Conservation (phyloP, 2,888 invertebrate genomes). For the Parthenolecanium corni region DNA sequence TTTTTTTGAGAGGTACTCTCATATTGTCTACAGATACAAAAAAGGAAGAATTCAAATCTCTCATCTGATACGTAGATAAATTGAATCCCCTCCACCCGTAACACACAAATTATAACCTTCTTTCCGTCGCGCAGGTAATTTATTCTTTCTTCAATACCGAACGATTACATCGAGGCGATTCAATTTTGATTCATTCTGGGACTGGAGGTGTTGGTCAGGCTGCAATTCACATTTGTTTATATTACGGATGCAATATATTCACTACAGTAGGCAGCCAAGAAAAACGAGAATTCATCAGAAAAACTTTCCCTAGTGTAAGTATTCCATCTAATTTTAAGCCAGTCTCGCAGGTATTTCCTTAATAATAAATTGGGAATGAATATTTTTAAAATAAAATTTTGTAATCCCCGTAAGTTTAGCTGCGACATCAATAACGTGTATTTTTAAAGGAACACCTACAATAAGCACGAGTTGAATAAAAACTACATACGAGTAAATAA, state of each 20-base stretch:
- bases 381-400: not conserved
- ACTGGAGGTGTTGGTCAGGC: constrained; percentile 66
- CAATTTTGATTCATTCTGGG: constrained; percentile 47
- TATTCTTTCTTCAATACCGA: constrained; percentile 50
- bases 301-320: constrained; percentile 44
- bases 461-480: not conserved
- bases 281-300: constrained; percentile 51
- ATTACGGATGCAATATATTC: constrained; percentile 51
- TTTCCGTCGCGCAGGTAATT: constrained; percentile 42
- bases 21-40: too few species aligned
- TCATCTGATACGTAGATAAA: too few species aligned
- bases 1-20: too few species aligned
- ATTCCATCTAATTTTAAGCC: not conserved
- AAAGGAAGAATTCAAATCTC: too few species aligned
- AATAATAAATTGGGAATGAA: not conserved
- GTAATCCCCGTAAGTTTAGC: not conserved
- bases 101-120: too few species aligned
- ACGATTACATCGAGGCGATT: constrained; percentile 41
- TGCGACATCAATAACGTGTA: not conserved
- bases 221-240: constrained; percentile 57
- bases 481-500: too few species aligned
- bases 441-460: not conserved
- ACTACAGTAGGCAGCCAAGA: constrained; percentile 59
- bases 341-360: not conserved
- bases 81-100: too few species aligned